phyloP scores from a whole-genome alignment of 64 coral and sea anemone species.

The Cladopsammia gracilis region DNA sequence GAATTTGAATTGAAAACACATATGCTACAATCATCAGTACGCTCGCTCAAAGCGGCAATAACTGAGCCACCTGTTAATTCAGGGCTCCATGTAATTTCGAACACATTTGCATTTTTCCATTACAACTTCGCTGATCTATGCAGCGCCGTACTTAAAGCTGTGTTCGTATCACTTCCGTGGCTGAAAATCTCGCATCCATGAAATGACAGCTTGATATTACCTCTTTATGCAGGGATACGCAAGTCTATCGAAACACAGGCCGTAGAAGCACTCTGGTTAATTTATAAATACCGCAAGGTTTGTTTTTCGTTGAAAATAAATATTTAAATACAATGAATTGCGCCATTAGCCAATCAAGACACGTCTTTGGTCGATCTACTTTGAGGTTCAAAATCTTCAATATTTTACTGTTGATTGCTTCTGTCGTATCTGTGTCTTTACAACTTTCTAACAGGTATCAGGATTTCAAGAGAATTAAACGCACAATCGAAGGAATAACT shows the following conservation, averaged over 20 bases:
- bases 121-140: not conserved
- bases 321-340: constrained; percentile 45
- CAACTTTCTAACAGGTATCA: not conserved
- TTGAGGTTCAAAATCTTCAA: not conserved
- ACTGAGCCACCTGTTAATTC: constrained; percentile 19
- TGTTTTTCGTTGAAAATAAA: constrained; percentile 44
- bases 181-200: not conserved
- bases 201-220: constrained; percentile 24
- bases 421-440: not conserved
- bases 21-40: not conserved
- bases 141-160: not conserved
- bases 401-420: not conserved
- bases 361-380: not conserved
- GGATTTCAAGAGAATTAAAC: not conserved
- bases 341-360: constrained; percentile 17
- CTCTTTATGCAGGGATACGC: not conserved
- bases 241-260: not conserved
- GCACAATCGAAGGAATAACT: not conserved
- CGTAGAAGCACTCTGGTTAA: constrained; percentile 17
- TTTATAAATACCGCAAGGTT: constrained; percentile 29
- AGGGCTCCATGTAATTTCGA: not conserved
- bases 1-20: constrained; percentile 6
- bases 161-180: not conserved
- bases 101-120: constrained; percentile 35
- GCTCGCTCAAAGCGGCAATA: not conserved